These are phyloP conservation scores for Brachyopa scutellaris DNA, from an alignment of 2,888 invertebrate species.

Conservation along the genomic window DNA sequence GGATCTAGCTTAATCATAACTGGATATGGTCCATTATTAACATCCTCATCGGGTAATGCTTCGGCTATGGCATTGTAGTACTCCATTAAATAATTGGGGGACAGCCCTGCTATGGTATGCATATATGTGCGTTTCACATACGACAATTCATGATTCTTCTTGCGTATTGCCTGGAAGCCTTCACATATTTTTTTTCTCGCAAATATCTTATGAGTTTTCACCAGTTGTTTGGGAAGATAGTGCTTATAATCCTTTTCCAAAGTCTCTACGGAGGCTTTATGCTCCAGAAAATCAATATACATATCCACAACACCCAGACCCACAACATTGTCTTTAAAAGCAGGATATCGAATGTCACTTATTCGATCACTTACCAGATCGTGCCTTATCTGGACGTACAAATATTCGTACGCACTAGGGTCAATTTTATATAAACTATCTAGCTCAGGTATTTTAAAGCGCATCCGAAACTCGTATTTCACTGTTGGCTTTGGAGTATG, in stretches of 20 bases:
- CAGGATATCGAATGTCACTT: conserved; percentile 90
- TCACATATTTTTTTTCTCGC: conserved; percentile 89
- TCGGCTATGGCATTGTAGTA: conserved; percentile 83
- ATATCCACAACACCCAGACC: conserved; percentile 94
- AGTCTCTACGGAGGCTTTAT: conserved; percentile 85
- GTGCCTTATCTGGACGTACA: conserved; percentile 91
- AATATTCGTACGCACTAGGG: conserved; percentile 90
- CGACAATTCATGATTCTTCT: conserved; percentile 83
- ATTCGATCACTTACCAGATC: conserved; percentile 92
- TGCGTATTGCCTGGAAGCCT: conserved; percentile 84
- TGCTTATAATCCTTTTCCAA: conserved; percentile 91
- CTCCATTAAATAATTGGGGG: conserved; percentile 91
- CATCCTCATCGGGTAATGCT: conserved; percentile 83
- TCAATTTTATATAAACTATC: conserved; percentile 83
- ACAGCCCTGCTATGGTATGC: conserved; percentile 90
- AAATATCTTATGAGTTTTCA: conserved; percentile 89
- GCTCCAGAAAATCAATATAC: conserved; percentile 91
- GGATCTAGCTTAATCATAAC: conserved; percentile 86
- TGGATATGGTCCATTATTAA: conserved; percentile 87
- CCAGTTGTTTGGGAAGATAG: conserved; percentile 91
- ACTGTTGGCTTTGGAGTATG: conserved; percentile 82
- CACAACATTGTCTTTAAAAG: conserved; percentile 89
- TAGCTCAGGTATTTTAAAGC: conserved; percentile 86
- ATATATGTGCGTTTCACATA: conserved; percentile 91
- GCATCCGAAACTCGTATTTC: conserved; percentile 89